These are phyloP conservation scores for Aphaenogaster rudis DNA, from an alignment of 1,140 invertebrate species.

Conservation along the genomic window DNA sequence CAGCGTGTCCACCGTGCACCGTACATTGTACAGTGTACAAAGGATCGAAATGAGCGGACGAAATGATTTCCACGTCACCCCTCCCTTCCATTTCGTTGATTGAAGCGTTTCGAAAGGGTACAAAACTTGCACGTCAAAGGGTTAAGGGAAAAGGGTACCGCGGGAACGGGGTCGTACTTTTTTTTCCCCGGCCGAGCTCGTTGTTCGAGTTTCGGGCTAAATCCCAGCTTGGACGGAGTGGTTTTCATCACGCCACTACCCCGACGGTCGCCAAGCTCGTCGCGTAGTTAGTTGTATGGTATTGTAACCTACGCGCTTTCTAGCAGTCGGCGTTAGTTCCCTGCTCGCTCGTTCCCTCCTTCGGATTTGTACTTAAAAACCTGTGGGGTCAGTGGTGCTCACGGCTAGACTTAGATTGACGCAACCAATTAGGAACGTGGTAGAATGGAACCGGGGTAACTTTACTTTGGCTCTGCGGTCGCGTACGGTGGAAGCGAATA, in stretches of 20 bases:
- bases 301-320: slow-evolving; percentile 57
- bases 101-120: slow-evolving; percentile 32
- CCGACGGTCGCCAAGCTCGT: slow-evolving; percentile 15
- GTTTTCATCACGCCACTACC: slow-evolving; percentile 25
- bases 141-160: slow-evolving; percentile 16
- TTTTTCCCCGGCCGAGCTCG: neutral
- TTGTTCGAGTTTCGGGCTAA: slow-evolving; percentile 53
- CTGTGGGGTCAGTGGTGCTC: slow-evolving; percentile 59
- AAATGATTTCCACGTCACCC: slow-evolving; percentile 36
- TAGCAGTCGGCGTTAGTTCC: slow-evolving; percentile 50
- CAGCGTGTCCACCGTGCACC: neutral
- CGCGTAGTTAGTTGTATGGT: slow-evolving; percentile 12
- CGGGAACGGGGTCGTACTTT: slow-evolving; percentile 37
- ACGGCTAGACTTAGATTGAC: slow-evolving; percentile 21
- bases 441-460: neutral
- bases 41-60: neutral
- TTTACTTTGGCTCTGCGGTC: neutral
- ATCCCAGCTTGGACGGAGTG: slow-evolving; percentile 20
- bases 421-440: neutral
- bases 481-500: neutral
- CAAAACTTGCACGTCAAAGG: slow-evolving; percentile 39
- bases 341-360: slow-evolving; percentile 27
- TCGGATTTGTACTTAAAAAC: slow-evolving; percentile 44
- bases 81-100: slow-evolving; percentile 9
- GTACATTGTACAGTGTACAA: neutral